Base-by-base conservation (phyloP, 2,113 vertebrate genomes). In the Pleuronectes platessa region DNA sequence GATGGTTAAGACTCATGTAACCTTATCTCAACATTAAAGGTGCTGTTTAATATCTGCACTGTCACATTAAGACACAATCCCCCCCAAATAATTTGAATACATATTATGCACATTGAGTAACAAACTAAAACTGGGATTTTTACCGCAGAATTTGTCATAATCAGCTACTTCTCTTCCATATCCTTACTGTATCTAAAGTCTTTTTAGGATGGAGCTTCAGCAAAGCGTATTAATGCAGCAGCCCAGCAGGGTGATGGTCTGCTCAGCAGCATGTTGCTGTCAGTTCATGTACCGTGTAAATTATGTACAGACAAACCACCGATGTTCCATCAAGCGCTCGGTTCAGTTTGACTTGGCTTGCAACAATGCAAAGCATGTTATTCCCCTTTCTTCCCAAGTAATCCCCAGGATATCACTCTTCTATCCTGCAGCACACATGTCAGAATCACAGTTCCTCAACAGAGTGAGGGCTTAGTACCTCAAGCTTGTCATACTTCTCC, bases 401-500 rank as follows among this genome's bases (percentile, higher is more conserved):
- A 91, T 90, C 87, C 87, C 88, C 90, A 70, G 68, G 84, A 86
- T 31, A 61, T 87, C 68, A 71, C 51, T 78, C 76, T 76, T 90
- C 79, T 87, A 74, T 90, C 89, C 76, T 53, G 72, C 71, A 84
- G 74, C 84, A 78, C 86, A 90, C 79, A 62, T 80, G 88, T 91
- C 90, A 89, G 84, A 90, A 86, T 89, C 80, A 75, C 75, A 84
- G 78, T 79, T 90, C 86, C 89, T 91, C 78, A 72, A 62, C 84
- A 86, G 58, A 86, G 70, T 60, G 71, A 86, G 64, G 80, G 76
- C 85, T 89, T 80, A 90, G 86, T 79, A 83, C 85, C 86, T 87
- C 78, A 90, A 87, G 90, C 88, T 79, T 92, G 91, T 91, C 93
- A 89, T 70, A 64, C 79, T 82, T 90, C 83, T 93, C 92, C 93